Conservation (phyloP, 1,140 invertebrate genomes). For the Thereuonema tuberculata region DNA sequence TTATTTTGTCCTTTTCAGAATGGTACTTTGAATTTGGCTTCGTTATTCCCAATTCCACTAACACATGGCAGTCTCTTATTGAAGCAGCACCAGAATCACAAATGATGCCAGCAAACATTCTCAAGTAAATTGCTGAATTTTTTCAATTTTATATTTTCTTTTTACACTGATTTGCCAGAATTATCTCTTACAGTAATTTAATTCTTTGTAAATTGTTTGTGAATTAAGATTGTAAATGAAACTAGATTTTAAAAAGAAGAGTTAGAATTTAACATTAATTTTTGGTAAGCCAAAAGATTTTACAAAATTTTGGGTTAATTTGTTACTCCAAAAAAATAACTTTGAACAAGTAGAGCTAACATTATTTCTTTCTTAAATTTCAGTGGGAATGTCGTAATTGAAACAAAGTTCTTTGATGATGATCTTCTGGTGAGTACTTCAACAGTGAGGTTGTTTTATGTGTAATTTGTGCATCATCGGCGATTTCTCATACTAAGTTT, state of each 20-base stretch:
- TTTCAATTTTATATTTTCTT: slow-evolving; percentile 6
- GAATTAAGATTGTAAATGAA: too few relatives aligned
- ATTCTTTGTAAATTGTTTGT: too few relatives aligned
- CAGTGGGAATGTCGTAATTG: slow-evolving; percentile 97
- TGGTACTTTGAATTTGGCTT: slow-evolving; percentile 99
- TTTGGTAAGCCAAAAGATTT: too few relatives aligned
- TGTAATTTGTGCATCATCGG: slow-evolving; percentile 40
- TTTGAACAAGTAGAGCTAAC: too few relatives aligned
- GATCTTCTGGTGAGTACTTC: slow-evolving; percentile 90
- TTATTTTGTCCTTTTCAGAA: slow-evolving; percentile 39
- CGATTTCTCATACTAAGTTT: not conserved
- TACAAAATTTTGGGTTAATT: too few relatives aligned
- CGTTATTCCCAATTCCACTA: slow-evolving; percentile 96
- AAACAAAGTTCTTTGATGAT: slow-evolving; percentile 97
- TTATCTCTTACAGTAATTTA: too few relatives aligned
- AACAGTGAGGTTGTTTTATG: slow-evolving; percentile 87
- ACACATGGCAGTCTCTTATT: slow-evolving; percentile 97
- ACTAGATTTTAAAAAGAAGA: too few relatives aligned
- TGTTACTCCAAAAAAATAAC: too few relatives aligned
- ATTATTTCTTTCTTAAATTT: slow-evolving; percentile 32
- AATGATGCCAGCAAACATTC: slow-evolving; percentile 97
- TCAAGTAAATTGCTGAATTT: slow-evolving; percentile 57
- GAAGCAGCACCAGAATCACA: slow-evolving; percentile 97
- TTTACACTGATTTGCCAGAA: too few relatives aligned
- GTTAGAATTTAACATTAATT: too few relatives aligned